A percentile compares a stretch with the other conserved stretches of the same genome.
phyloP scores from a whole-genome alignment of 1,140 invertebrate species.

The Drosophila littoralis region DNA sequence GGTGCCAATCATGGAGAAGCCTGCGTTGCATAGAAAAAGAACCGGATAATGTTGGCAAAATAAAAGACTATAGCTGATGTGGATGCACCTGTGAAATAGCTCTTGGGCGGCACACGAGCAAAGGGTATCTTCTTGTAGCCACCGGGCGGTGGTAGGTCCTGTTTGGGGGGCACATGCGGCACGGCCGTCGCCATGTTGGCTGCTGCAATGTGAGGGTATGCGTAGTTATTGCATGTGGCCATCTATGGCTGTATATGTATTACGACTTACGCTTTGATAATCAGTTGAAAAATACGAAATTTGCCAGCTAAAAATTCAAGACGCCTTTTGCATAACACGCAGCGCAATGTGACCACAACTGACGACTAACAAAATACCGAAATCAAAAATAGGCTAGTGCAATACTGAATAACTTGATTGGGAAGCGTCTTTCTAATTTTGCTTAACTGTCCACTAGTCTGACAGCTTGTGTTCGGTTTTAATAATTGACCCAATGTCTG shows the following conservation, averaged over 20 bases:
- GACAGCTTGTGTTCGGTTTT: not conserved
- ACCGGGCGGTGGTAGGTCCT: conserved; percentile 94
- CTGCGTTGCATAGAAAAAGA: conserved; percentile 69
- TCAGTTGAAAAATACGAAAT: conserved; percentile 38
- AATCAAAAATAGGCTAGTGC: not conserved
- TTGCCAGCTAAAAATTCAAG: conserved; percentile 47
- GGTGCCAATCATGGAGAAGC: conserved; percentile 86
- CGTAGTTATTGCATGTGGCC: not conserved
- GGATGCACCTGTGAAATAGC: conserved; percentile 88
- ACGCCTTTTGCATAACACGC: conserved; percentile 69
- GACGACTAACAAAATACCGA: conserved; percentile 19
- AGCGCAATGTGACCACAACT: conserved; percentile 41
- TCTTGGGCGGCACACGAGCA: conserved; percentile 89
- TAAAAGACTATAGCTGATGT: no score
- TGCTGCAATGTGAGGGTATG: conserved; percentile 31
- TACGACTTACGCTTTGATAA: conserved; percentile 51
- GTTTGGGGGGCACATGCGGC: conserved; percentile 85
- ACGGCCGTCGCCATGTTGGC: conserved; percentile 71
- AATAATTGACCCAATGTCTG: not conserved
- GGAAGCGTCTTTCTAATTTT: not conserved
- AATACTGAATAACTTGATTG: not conserved
- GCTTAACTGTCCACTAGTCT: not conserved
- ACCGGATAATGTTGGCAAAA: not conserved
- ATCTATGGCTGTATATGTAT: not conserved
- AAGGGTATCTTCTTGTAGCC: conserved; percentile 91